Evolutionary conservation across 2,113 vertebrate species (phyloP).

Genomic region (Archocentrus centrarchus): DNA sequence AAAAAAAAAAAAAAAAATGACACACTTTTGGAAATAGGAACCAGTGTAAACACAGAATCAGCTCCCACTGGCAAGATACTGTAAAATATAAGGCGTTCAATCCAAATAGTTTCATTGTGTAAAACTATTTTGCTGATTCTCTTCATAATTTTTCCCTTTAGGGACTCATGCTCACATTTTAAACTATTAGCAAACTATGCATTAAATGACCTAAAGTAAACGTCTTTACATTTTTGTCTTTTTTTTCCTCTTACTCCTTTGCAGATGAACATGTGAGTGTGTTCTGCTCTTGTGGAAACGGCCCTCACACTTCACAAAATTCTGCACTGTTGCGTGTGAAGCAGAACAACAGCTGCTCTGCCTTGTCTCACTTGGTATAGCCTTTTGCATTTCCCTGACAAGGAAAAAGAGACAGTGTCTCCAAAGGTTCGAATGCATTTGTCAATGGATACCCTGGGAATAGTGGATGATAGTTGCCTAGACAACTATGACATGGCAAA

Average conservation of each 20-base stretch:
- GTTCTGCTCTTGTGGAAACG: slow-evolving; percentile 14
- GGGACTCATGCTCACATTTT: background rate
- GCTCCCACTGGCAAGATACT: background rate
- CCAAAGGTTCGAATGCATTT: slow-evolving; percentile 81
- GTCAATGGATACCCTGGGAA: slow-evolving; percentile 82
- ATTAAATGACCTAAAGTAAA: background rate
- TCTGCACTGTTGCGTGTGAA: slow-evolving; percentile 25
- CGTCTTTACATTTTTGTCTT: background rate
- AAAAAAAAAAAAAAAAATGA: background rate
- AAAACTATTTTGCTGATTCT: background rate
- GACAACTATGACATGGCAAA: slow-evolving; percentile 83
- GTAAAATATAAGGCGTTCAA: background rate
- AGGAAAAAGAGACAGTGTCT: slow-evolving; percentile 36
- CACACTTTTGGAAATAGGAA: background rate
- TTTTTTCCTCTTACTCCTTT: slow-evolving; percentile 7
- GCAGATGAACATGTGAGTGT: slow-evolving; percentile 52
- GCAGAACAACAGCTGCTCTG: slow-evolving; percentile 5
- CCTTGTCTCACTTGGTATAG: slow-evolving; percentile 13
- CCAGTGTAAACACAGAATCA: background rate
- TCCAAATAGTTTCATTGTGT: background rate
- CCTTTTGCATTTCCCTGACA: background rate
- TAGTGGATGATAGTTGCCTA: slow-evolving; percentile 82
- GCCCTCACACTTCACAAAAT: slow-evolving; percentile 5
- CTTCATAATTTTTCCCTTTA: background rate
- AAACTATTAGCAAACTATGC: background rate